Percentiles rank a stretch among this genome's conserved stretches.
phyloP scores from a whole-genome alignment of 2,797 vertebrate species.

The Hypotaenidia okinawae region DNA sequence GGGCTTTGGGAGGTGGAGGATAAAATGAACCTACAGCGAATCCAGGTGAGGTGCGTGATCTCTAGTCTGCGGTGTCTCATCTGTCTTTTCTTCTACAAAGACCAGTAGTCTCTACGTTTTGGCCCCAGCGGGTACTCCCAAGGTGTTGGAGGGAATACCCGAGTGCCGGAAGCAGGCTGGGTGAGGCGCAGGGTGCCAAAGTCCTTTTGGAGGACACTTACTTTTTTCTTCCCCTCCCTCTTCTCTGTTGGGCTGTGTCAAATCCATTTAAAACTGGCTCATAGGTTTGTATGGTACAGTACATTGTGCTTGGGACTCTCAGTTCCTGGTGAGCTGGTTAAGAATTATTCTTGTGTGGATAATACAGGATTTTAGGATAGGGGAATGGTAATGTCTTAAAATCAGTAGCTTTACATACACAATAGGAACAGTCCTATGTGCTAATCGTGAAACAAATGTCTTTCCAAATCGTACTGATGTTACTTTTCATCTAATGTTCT shows the following conservation, averaged over 20 bases:
- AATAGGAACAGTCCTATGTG: neutral
- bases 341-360: neutral
- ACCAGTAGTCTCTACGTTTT: neutral
- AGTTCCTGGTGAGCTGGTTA: neutral
- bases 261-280: neutral
- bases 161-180: neutral
- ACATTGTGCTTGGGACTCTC: neutral
- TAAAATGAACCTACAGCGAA: neutral
- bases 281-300: rapidly evolving
- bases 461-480: neutral
- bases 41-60: neutral
- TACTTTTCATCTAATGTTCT: neutral
- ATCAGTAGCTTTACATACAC: neutral
- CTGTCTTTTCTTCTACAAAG: neutral
- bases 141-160: neutral
- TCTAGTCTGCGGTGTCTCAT: neutral
- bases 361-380: neutral
- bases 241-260: neutral
- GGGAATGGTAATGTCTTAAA: neutral
- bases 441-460: neutral
- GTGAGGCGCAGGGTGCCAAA: neutral
- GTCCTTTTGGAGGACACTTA: neutral
- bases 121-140: neutral
- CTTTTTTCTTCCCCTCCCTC: too few relatives aligned
- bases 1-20: neutral